Evolutionary conservation across 2,888 invertebrate species (phyloP), one percentile per base, ranked within the genome.

Genomic region (Crematogaster levior): DNA sequence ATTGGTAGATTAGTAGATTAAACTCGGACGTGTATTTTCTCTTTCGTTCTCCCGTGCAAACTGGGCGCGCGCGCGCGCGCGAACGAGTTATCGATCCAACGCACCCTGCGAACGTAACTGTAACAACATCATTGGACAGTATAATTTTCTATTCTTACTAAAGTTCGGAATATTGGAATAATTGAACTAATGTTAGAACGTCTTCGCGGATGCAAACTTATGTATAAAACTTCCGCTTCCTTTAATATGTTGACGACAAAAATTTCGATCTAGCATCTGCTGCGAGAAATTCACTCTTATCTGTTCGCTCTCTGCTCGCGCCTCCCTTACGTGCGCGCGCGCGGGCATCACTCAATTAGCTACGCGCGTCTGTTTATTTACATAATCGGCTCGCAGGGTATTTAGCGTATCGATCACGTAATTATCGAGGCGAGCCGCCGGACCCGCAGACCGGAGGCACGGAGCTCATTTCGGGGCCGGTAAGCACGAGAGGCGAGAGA

Each of bases 381-480:
- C 85, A 83, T 86, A 86, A 89, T 85, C 85, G 85, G 86, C 80
- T 83, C 83, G 84, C 70, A 81, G 84, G 81, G 82, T 90, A 89
- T 91, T 91, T 91, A 92, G 84, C 82, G 85, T 91, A 92, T 91
- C 90, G 88, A 90, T 91, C 91, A 89, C 84, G 88, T 91, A 92
- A 92, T 91, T 91, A 92, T 89, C 89, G 72, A 63, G 40, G 75
- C 74, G 75, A 83, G 86, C 84, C 82, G 72, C 63, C 51, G 56
- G 53, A 4, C 46, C 68, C 21, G n/a, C 18, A 37, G 51, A 79
- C 75, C 75, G 6, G 46, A 80, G 77, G 70, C 77, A 43, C 65
- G 84, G 27, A 65, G 48, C 63, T 51, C 37, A 65, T 30, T 73
- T 27, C 51, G 63, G 37, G 24, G 30, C 51, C 51, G 21, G n/a